Percentiles rank a stretch among this genome's conserved stretches.
Evolutionary conservation across 2,113 vertebrate genomes (phyloP).

Genomic region (Erythrolamprus reginae): DNA sequence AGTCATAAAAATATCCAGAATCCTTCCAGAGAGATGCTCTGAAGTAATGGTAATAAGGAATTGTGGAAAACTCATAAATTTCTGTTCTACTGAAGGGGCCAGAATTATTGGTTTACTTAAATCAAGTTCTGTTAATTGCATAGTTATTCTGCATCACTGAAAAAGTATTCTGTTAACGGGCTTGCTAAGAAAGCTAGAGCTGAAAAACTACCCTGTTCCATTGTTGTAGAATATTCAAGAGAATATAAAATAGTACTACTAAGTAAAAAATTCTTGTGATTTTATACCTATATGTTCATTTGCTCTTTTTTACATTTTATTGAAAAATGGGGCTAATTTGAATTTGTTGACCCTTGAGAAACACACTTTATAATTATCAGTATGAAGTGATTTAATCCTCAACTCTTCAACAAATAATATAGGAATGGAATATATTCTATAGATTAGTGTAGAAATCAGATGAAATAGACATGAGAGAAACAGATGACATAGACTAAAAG

Average conservation of each 20-base stretch:
- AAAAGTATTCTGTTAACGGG: background rate
- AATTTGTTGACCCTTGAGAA: background rate
- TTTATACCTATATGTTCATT: background rate
- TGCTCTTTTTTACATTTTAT: background rate
- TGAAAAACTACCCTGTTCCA: background rate
- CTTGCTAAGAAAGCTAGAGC: background rate
- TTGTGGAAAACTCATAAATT: background rate
- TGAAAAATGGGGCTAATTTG: background rate
- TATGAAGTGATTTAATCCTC: background rate
- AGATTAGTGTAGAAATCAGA: background rate
- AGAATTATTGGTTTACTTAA: background rate
- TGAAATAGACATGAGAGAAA: background rate
- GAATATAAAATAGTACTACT: background rate
- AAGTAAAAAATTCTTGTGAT: background rate
- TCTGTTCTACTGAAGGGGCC: background rate
- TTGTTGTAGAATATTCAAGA: background rate
- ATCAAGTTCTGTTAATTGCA: background rate
- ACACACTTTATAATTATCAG: background rate
- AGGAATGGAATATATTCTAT: background rate
- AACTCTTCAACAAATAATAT: background rate
- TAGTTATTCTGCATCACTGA: background rate
- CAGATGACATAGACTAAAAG: background rate
- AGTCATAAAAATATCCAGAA: constrained; percentile 2
- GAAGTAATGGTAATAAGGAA: background rate
- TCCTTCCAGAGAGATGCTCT: background rate